Evolutionary conservation across 2,113 vertebrate genomes (phyloP), one percentile per base, ranked within the genome.

Genomic region (Rhinopithecus roxellana): DNA sequence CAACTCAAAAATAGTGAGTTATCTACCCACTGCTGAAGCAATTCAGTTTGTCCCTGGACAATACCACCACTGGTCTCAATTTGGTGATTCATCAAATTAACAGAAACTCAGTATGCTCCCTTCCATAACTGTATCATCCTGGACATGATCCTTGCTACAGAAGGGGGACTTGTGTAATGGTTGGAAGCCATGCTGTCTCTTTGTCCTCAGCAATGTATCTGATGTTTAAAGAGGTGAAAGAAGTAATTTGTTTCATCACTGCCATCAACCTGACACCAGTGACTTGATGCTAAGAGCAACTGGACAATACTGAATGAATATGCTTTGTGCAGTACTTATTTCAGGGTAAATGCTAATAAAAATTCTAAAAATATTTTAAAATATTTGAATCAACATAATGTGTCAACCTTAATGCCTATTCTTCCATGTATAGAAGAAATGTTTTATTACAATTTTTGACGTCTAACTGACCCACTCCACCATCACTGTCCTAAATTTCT

Each of bases 221-320:
- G 45, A 48, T n/a, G 45, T 70, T n/a, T 10, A 7, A 3, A 70
- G 1, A 67, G 17, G 48, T 2, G 20, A 38, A 43, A 0, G 2
- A 40, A 50, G 16, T 25, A 11, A 74, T 77, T 23, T 22, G 48
- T 82, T 45, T 1, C 45, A 77, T 61, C 30, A 23, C 12, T 55
- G 12, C 3, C 25, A 70, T 17, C 0, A 1, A 3, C 0, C 6
- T 72, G n/a, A 64, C 30, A 38, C 27, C 0, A 11, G n/a, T 6
- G 20, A 77, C 22, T 35, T 43, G 20, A 69, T 32, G 30, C 32
- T 20, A 43, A n/a, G 4, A 55, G 57, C 35, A 80, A 40, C 0
- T 7, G 10, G 27, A 52, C 35, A 75, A 12, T 27, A 25, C 3
- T 35, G 27, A 43, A 74, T 16, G 12, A 9, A 38, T 27, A 8